A percentile compares a stretch with the other conserved stretches of the same genome.
These are phyloP conservation scores for Gymnothorax reevesii DNA, from an alignment of 2,797 vertebrate species.

Conservation along the genomic window DNA sequence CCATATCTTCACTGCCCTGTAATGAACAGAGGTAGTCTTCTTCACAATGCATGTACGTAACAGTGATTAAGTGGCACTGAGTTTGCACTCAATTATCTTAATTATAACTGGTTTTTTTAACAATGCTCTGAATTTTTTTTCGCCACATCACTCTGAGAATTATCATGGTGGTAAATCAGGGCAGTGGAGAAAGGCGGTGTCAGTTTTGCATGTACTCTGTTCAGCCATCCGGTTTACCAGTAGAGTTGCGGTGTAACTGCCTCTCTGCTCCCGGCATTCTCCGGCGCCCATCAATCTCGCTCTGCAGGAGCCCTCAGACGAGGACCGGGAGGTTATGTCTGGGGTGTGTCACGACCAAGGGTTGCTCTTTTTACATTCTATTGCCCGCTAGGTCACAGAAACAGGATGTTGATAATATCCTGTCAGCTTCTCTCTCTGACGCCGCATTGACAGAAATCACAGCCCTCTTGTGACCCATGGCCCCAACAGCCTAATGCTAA, in stretches of 20 bases:
- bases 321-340: conserved; percentile 63
- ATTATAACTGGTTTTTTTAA: neutral
- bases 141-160: neutral
- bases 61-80: neutral
- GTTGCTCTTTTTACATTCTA: conserved; percentile 60
- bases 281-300: conserved; percentile 58
- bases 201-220: neutral
- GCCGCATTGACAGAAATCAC: conserved; percentile 36
- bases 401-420: conserved; percentile 72
- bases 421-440: conserved; percentile 59
- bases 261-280: conserved; percentile 1
- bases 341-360: conserved; percentile 56
- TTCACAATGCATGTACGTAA: conserved; percentile 4
- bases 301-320: conserved; percentile 46
- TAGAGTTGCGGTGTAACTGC: neutral
- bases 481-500: conserved; percentile 37
- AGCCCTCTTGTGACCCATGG: conserved; percentile 25
- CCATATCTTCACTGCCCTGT: conserved; percentile 17
- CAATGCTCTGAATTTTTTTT: neutral
- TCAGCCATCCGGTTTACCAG: neutral
- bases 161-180: neutral
- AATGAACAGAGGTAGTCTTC: conserved; percentile 8
- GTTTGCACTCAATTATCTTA: neutral
- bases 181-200: neutral
- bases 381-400: conserved; percentile 64